Evolutionary conservation across 2,888 invertebrate species (phyloP), one percentile per base, ranked within the genome.

Genomic region (Dolichopus griseipennis): DNA sequence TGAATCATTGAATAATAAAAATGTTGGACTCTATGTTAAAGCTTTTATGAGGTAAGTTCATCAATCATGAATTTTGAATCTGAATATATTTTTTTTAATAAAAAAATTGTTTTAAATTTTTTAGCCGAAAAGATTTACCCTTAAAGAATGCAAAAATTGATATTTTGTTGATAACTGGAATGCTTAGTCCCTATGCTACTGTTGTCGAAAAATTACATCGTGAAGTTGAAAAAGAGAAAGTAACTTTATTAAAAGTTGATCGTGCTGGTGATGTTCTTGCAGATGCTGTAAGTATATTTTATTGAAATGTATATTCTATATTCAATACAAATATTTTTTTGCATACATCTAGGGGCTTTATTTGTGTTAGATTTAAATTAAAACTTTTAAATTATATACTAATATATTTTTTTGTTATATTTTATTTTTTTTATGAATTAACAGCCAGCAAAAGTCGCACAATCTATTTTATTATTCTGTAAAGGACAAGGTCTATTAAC

Each of bases 401-500:
- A 27, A 4, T 27, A 27, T 27, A 27, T 27, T 27, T 27, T 4
- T 27, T 64, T 27, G 0, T 67, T 61, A 63, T 62, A 61, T 61
- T 65, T 21, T 61, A 34, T n/a, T 22, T 2, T 15, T 62, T 22
- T 0, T 37, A 41, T 2, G 6, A 6, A 15, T 8, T 22, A 64
- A 64, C 84, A 94, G 93, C 93, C 94, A 12, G 91, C 91, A 37
- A 93, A 93, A 79, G 87, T 94, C 69, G 90, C 93, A 37, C 92
- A 93, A 76, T 91, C 92, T 67, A 86, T 95, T 76, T 85, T 94
- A 72, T 86, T 94, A 68, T 93, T 95, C 85, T 90, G 92, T 83
- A 94, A 95, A 80, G 94, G 94, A 1, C 90, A 92, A 78, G 93
- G 94, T 2, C 82, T 89, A 72, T 84, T 92, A 76, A 92, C 92